Percentiles rank a stretch among this genome's conserved stretches.
These are phyloP conservation scores for Hippopotamus amphibius DNA, from an alignment of 2,113 vertebrate genomes.

Conservation along the genomic window DNA sequence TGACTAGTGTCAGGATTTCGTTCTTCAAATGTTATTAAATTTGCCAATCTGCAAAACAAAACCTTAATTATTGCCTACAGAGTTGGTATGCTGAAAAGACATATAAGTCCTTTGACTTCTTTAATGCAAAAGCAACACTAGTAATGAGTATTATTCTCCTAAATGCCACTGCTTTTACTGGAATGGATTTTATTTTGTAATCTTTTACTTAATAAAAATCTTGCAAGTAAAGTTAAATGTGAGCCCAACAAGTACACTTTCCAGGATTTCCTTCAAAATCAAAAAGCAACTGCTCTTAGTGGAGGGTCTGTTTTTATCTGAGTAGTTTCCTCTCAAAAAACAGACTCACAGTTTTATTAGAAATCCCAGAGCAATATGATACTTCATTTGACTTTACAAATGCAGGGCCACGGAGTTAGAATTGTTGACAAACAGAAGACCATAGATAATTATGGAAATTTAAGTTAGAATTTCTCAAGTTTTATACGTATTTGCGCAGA, in stretches of 20 bases:
- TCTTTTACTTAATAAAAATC: constrained; percentile 79
- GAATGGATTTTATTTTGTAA: constrained; percentile 74
- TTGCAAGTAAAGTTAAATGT: constrained; percentile 82
- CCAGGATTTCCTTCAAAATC: constrained; percentile 82
- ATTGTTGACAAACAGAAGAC: constrained; percentile 75
- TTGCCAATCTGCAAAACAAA: constrained; percentile 69
- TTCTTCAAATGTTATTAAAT: constrained; percentile 66
- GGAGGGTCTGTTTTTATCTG: constrained; percentile 72
- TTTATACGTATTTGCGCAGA: constrained; percentile 65
- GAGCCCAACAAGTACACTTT: constrained; percentile 77
- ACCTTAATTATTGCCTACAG: constrained; percentile 66
- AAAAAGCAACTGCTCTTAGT: constrained; percentile 68
- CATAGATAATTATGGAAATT: constrained; percentile 70
- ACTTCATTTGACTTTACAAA: constrained; percentile 75
- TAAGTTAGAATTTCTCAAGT: constrained; percentile 64
- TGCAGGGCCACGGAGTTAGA: neutral
- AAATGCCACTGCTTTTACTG: constrained; percentile 74
- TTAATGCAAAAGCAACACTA: constrained; percentile 80
- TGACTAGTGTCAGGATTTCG: constrained; percentile 59
- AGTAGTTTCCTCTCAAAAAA: constrained; percentile 59
- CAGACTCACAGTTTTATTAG: constrained; percentile 43
- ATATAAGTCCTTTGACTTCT: constrained; percentile 59
- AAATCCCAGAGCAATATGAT: constrained; percentile 68
- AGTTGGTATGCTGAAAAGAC: constrained; percentile 65
- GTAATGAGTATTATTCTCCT: constrained; percentile 77